A percentile compares a stretch with the other conserved stretches of the same genome.
phyloP scores from a whole-genome alignment of 2,113 vertebrate genomes.

The Actinemys pallida region DNA sequence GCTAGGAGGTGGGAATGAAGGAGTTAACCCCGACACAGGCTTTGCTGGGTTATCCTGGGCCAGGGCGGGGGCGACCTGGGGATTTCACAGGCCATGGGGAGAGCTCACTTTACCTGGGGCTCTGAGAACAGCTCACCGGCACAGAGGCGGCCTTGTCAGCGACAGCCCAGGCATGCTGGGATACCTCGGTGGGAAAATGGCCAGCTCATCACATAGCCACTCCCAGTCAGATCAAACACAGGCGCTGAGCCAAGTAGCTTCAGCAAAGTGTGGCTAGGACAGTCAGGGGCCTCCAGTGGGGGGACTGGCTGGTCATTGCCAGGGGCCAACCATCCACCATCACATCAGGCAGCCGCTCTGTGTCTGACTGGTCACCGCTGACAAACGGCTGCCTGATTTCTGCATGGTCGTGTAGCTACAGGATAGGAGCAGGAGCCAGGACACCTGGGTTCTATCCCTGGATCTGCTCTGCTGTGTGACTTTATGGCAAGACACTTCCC shows the following conservation, averaged over 20 bases:
- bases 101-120: background rate
- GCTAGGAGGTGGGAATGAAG: too few relatives aligned
- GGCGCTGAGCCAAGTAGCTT: background rate
- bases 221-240: background rate
- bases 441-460: background rate
- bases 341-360: too few relatives aligned
- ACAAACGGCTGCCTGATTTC: too few relatives aligned
- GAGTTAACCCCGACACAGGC: too few relatives aligned
- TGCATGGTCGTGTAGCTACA: too few relatives aligned
- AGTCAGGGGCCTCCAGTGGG: background rate
- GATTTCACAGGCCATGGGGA: background rate
- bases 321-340: too few relatives aligned
- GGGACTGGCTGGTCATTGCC: background rate
- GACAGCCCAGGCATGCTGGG: background rate
- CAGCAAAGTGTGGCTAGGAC: background rate
- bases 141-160: background rate
- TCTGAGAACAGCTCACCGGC: background rate
- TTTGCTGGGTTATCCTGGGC: background rate
- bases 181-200: background rate
- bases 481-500: background rate
- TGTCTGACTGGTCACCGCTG: too few relatives aligned
- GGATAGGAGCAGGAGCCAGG: background rate
- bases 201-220: background rate
- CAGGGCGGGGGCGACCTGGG: background rate
- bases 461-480: background rate